phyloP scores from a whole-genome alignment of 2,113 vertebrate species.

The Eublepharis macularius region DNA sequence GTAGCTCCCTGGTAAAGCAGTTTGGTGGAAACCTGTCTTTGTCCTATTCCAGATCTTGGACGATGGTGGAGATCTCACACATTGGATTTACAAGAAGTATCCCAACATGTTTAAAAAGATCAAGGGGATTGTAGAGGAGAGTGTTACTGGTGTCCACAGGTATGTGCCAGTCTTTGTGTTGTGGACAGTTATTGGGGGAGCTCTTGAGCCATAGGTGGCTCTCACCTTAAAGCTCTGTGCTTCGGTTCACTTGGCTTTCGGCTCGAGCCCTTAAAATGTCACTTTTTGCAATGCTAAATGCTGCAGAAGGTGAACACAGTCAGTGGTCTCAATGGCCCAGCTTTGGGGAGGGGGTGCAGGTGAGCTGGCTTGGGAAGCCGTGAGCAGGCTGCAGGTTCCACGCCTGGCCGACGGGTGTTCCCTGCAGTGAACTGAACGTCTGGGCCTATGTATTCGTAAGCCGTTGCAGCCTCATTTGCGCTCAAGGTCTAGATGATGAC shows the following conservation, averaged over 20 bases:
- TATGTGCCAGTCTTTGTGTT: conserved; percentile 43
- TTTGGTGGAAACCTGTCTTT: neutral
- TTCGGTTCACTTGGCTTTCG: neutral
- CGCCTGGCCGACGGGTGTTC: neutral
- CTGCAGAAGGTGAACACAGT: too few relatives aligned
- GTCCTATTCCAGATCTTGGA: conserved; percentile 87
- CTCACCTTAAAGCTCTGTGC: too few relatives aligned
- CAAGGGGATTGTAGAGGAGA: conserved; percentile 99
- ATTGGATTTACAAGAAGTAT: conserved; percentile 99
- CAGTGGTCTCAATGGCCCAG: too few relatives aligned
- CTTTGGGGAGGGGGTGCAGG: too few relatives aligned
- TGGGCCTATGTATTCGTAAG: neutral
- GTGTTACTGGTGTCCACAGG: conserved; percentile 98
- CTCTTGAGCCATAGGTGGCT: fast-evolving
- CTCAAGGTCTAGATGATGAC: neutral
- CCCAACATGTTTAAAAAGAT: conserved; percentile 99
- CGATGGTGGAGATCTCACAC: conserved; percentile 96
- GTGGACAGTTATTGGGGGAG: too few relatives aligned
- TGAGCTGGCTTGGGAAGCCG: too few relatives aligned
- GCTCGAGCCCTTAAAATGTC: neutral
- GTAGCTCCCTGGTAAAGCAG: neutral
- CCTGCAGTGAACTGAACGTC: neutral
- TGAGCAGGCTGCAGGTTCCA: too few relatives aligned
- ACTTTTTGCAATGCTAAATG: neutral
- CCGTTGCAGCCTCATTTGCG: too few relatives aligned